These are phyloP conservation scores for Agrenia bidenticulata DNA, from an alignment of 2,888 invertebrate species.

Conservation along the genomic window DNA sequence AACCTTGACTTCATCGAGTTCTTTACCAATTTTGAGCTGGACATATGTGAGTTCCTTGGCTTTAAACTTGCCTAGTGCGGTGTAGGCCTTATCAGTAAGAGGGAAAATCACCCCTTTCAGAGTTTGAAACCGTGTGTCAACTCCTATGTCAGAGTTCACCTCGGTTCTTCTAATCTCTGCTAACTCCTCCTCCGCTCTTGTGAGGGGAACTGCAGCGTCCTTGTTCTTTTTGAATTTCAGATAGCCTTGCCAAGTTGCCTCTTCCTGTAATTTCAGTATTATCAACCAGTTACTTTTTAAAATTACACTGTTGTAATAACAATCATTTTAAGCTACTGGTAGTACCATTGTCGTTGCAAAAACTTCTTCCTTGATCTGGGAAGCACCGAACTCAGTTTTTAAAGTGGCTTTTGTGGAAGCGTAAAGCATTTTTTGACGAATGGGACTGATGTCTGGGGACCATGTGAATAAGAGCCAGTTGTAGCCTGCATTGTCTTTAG, in stretches of 20 bases:
- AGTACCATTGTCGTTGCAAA: slow-evolving; percentile 78
- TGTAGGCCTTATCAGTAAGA: slow-evolving; percentile 74
- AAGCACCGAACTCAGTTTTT: slow-evolving; percentile 92
- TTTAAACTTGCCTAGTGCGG: slow-evolving; percentile 72
- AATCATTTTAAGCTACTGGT: background rate
- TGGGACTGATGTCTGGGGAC: slow-evolving; percentile 88
- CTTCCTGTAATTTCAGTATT: slow-evolving; percentile 63
- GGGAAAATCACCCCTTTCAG: slow-evolving; percentile 88
- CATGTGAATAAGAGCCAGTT: slow-evolving; percentile 93
- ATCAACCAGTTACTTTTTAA: background rate
- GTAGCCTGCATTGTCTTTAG: slow-evolving; percentile 71
- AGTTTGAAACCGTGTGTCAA: slow-evolving; percentile 84
- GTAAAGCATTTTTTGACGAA: slow-evolving; percentile 95
- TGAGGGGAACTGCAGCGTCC: slow-evolving; percentile 84
- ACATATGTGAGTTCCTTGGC: slow-evolving; percentile 80
- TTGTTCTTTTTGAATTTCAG: slow-evolving; percentile 73
- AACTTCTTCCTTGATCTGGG: slow-evolving; percentile 90
- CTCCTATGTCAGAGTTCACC: slow-evolving; percentile 70
- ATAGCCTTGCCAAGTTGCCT: slow-evolving; percentile 79
- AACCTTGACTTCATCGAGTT: background rate
- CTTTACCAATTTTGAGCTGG: slow-evolving; percentile 78
- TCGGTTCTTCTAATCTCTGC: slow-evolving; percentile 74
- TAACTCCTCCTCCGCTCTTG: slow-evolving; percentile 80
- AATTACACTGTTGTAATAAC: background rate
- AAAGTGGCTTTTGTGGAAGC: slow-evolving; percentile 96